Evolutionary conservation across 1,140 invertebrate species (phyloP).

Genomic region (Pachypeltis micranthus): DNA sequence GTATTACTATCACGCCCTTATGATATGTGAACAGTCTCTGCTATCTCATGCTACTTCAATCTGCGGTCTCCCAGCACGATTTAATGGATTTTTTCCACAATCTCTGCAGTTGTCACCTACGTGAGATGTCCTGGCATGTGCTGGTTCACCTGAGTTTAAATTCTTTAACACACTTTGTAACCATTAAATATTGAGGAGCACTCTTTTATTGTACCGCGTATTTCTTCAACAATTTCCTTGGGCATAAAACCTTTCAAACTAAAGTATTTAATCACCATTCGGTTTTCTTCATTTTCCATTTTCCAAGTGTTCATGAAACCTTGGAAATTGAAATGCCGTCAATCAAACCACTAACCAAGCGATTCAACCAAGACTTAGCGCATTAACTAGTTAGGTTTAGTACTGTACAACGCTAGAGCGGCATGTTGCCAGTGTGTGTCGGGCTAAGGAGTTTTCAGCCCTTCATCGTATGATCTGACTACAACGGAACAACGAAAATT

Average conservation of each 20-base stretch:
- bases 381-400: neutral
- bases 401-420: neutral
- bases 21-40: too few species aligned
- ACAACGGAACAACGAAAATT: too few species aligned
- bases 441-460: neutral
- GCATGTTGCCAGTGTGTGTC: neutral
- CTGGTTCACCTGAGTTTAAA: neutral
- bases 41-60: too few species aligned
- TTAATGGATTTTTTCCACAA: neutral
- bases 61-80: too few species aligned
- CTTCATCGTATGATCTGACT: neutral
- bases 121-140: neutral
- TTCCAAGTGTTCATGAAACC: neutral
- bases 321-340: neutral
- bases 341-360: too few species aligned
- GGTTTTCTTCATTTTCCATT: neutral
- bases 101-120: neutral
- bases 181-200: neutral
- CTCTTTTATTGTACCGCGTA: neutral
- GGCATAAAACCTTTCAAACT: neutral
- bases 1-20: too few species aligned
- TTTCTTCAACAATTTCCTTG: neutral
- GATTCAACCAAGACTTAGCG: too few species aligned
- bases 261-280: neutral
- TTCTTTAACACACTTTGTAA: neutral